These are phyloP conservation scores for Diachasma alloeum DNA, from an alignment of 1,140 invertebrate species.

Conservation along the genomic window DNA sequence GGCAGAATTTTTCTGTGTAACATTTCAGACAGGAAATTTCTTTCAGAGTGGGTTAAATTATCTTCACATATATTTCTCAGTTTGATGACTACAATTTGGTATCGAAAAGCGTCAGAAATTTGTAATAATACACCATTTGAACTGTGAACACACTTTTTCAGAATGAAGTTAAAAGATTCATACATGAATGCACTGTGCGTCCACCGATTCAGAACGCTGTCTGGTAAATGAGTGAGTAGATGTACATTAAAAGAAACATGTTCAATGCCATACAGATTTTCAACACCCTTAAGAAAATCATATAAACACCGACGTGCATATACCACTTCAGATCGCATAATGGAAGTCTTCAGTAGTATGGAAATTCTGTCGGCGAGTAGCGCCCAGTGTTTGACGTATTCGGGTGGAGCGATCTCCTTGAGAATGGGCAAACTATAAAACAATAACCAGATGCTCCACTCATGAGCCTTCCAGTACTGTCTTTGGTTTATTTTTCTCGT, in stretches of 20 bases:
- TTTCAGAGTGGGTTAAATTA: too few relatives aligned
- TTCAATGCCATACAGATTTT: constrained; percentile 33
- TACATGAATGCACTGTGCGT: constrained; percentile 34
- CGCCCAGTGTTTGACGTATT: constrained; percentile 41
- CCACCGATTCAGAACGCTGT: constrained; percentile 35
- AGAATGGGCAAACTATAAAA: constrained; percentile 36
- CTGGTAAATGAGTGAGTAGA: constrained; percentile 31
- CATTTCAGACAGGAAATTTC: too few relatives aligned
- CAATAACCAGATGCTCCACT: too few relatives aligned
- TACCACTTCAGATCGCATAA: constrained; percentile 27
- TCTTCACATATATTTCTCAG: too few relatives aligned
- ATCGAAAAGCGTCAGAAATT: too few relatives aligned
- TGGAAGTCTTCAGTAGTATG: constrained; percentile 29
- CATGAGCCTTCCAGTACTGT: constrained; percentile 44
- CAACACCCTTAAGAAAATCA: constrained; percentile 35
- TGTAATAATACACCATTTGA: too few relatives aligned
- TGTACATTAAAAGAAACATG: constrained; percentile 39
- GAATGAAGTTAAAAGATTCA: too few relatives aligned
- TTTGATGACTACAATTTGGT: too few relatives aligned
- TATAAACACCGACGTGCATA: constrained; percentile 31
- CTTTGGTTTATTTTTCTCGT: constrained; percentile 33
- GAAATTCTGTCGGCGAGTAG: constrained; percentile 38
- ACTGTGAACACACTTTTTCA: too few relatives aligned
- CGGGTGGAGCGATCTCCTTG: constrained; percentile 24
- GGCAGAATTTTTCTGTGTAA: too few relatives aligned